These are phyloP conservation scores for Trichechus manatus DNA, from an alignment of 2,113 vertebrate genomes.

Conservation along the genomic window DNA sequence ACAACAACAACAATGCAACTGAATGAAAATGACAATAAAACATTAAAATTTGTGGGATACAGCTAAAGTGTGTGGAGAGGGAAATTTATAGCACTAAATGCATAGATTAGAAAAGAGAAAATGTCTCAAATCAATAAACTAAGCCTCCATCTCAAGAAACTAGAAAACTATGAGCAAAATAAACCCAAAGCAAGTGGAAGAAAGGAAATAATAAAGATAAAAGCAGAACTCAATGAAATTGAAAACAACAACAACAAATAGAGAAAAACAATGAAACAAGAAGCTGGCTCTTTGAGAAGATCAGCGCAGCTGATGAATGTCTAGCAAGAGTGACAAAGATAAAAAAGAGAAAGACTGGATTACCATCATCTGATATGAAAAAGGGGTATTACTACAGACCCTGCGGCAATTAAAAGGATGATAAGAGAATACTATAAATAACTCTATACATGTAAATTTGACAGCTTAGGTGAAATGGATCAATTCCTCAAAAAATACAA, in stretches of 20 bases:
- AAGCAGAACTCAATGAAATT: not conserved
- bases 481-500: not conserved
- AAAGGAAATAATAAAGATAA: not conserved
- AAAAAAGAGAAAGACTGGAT: not conserved
- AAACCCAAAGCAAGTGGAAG: not conserved
- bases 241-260: too few species aligned
- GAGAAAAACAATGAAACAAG: not conserved
- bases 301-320: not conserved
- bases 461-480: not conserved
- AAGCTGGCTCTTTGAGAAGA: not conserved
- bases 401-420: not conserved
- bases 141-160: not conserved
- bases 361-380: too few species aligned
- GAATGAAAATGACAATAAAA: not conserved
- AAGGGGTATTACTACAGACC: not conserved
- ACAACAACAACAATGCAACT: too few species aligned
- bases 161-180: not conserved
- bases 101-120: not conserved
- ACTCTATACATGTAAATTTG: rapidly evolving
- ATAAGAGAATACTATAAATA: too few species aligned
- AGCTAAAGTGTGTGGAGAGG: not conserved
- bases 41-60: not conserved
- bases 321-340: not conserved
- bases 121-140: not conserved
- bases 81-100: not conserved